Evolutionary conservation across 2,797 vertebrate species (phyloP).

Genomic region (Triplophysa bombifrons): DNA sequence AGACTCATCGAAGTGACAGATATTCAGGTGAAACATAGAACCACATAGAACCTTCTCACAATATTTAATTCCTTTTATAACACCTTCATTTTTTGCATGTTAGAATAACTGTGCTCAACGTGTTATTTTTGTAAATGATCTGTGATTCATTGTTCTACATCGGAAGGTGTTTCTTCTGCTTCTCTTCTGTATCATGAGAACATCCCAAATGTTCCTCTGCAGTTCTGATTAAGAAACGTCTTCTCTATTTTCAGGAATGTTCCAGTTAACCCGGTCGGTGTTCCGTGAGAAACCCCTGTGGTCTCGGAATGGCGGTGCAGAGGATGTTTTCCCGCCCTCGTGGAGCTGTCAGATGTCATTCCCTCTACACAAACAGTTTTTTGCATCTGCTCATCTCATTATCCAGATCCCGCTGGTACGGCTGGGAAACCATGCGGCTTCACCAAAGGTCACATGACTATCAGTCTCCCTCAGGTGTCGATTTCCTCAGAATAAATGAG

Average conservation of each 20-base stretch:
- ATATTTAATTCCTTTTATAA: neutral
- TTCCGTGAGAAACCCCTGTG: neutral
- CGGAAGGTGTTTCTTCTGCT: neutral
- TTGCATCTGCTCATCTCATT: conserved; percentile 26
- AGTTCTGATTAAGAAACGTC: neutral
- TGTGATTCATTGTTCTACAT: neutral
- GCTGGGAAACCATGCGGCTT: neutral
- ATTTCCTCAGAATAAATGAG: neutral
- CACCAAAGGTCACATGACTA: conserved; percentile 13
- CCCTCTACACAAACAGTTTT: conserved; percentile 30
- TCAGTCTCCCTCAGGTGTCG: conserved; percentile 6
- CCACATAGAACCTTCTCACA: neutral
- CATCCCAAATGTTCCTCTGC: neutral
- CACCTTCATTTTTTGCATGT: neutral
- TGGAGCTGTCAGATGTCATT: conserved; percentile 32
- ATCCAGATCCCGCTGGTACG: neutral
- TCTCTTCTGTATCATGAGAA: neutral
- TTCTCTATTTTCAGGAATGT: neutral
- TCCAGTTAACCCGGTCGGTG: neutral
- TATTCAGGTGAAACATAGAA: neutral
- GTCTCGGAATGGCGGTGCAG: neutral
- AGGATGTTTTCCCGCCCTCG: conserved; percentile 13
- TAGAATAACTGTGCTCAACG: neutral
- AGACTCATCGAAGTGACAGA: neutral
- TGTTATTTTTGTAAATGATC: neutral